Evolutionary conservation across 2,113 vertebrate genomes (phyloP).

Genomic region (Ellobius talpinus): DNA sequence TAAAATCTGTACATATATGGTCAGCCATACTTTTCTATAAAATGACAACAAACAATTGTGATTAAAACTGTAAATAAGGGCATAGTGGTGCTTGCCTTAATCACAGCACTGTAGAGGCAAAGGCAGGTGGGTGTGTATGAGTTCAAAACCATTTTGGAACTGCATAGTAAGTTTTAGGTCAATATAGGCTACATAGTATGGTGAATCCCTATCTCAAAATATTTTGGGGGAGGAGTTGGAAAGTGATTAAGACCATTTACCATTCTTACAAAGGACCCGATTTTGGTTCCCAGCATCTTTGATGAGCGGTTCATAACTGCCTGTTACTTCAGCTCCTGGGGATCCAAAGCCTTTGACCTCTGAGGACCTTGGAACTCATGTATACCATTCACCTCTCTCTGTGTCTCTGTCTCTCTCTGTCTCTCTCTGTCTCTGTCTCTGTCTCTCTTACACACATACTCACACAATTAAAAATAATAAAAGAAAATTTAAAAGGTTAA

Average conservation of each 20-base stretch:
- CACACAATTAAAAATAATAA: neutral
- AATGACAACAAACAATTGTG: neutral
- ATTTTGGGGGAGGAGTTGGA: neutral
- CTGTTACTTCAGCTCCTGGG: neutral
- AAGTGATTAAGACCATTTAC: neutral
- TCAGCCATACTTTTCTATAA: neutral
- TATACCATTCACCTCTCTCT: too few relatives aligned
- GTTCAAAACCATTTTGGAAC: neutral
- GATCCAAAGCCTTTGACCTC: neutral
- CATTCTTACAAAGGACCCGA: neutral
- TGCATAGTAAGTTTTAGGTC: neutral
- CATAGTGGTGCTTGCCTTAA: neutral
- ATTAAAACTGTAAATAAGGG: neutral
- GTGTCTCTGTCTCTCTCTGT: too few relatives aligned
- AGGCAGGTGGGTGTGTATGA: neutral
- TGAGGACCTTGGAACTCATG: neutral
- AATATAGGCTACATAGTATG: too few relatives aligned
- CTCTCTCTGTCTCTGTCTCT: too few relatives aligned
- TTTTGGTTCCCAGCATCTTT: neutral
- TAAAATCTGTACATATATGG: neutral
- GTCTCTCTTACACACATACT: neutral
- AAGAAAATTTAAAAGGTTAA: neutral
- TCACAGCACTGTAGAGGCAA: neutral
- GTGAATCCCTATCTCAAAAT: neutral
- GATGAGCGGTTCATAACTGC: neutral